phyloP scores from a whole-genome alignment of 2,888 invertebrate genomes.

The Diaperis boleti region DNA sequence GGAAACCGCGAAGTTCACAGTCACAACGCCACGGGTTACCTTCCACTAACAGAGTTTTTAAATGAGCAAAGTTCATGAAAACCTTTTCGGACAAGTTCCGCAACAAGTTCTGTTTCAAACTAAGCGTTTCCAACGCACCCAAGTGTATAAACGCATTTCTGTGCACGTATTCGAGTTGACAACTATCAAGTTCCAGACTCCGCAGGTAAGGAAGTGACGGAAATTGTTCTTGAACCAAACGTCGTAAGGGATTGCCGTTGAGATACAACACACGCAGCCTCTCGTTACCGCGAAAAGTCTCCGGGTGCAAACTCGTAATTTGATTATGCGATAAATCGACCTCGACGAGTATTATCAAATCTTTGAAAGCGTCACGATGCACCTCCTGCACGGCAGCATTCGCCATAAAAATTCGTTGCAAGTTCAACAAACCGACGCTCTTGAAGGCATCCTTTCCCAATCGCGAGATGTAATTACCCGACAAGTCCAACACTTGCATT shows the following conservation, averaged over 20 bases:
- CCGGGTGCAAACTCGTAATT: slow-evolving; percentile 78
- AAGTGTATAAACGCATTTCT: slow-evolving; percentile 83
- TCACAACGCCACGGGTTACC: slow-evolving; percentile 94
- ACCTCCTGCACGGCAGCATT: slow-evolving; percentile 81
- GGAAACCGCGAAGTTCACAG: slow-evolving; percentile 85
- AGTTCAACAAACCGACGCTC: slow-evolving; percentile 81
- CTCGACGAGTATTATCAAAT: slow-evolving; percentile 87
- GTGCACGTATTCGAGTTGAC: slow-evolving; percentile 81
- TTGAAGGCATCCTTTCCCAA: slow-evolving; percentile 85
- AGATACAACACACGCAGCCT: slow-evolving; percentile 82
- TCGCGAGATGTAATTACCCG: slow-evolving; percentile 82
- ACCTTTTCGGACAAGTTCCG: slow-evolving; percentile 76
- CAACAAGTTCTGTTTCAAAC: slow-evolving; percentile 85
- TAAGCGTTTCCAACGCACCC: slow-evolving; percentile 79
- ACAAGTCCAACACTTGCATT: slow-evolving; percentile 89
- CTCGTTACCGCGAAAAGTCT: slow-evolving; percentile 88
- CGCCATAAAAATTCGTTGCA: slow-evolving; percentile 85
- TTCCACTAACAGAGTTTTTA: slow-evolving; percentile 84
- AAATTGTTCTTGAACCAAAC: slow-evolving; percentile 82
- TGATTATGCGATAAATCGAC: slow-evolving; percentile 89
- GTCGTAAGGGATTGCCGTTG: slow-evolving; percentile 85
- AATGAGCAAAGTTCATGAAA: slow-evolving; percentile 78
- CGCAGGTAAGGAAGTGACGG: slow-evolving; percentile 84
- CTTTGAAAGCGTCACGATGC: slow-evolving; percentile 87
- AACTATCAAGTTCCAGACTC: slow-evolving; percentile 84